A percentile compares a stretch with the other conserved stretches of the same genome.
phyloP scores from a whole-genome alignment of 1,140 invertebrate species.

The Capitella teleta region DNA sequence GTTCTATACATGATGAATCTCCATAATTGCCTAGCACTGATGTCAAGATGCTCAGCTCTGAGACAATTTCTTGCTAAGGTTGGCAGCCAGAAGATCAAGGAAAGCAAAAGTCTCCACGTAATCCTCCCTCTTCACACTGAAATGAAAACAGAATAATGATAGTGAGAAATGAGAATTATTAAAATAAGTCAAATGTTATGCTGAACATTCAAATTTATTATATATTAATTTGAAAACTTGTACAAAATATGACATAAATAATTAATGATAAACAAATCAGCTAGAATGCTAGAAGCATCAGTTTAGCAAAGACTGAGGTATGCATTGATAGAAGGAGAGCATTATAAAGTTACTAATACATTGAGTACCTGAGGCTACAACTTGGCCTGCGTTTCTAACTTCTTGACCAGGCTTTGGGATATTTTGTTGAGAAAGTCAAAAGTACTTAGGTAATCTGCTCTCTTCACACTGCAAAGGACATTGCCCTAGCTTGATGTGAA shows the following conservation, averaged over 20 bases:
- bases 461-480: constrained; percentile 49
- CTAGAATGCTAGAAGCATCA: not conserved
- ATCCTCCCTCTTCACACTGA: constrained; percentile 63
- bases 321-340: too few relatives aligned
- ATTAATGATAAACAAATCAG: not conserved
- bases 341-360: too few relatives aligned
- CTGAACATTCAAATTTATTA: not conserved
- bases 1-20: too few relatives aligned
- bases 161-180: not conserved
- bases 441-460: constrained; percentile 87
- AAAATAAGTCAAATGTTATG: not conserved
- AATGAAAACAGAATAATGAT: constrained; percentile 14
- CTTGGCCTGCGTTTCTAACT: too few relatives aligned
- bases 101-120: constrained; percentile 98
- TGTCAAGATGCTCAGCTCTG: too few relatives aligned
- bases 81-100: constrained; percentile 88
- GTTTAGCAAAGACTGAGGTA: too few relatives aligned
- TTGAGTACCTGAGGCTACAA: too few relatives aligned
- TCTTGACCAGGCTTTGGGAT: constrained; percentile 77
- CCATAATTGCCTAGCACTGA: too few relatives aligned
- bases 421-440: constrained; percentile 95
- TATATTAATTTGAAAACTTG: too few relatives aligned
- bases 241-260: not conserved
- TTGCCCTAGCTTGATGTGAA: too few relatives aligned
- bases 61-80: constrained; percentile 63